Evolutionary conservation across 1,140 invertebrate genomes (phyloP).

Genomic region (Saccostrea echinata): DNA sequence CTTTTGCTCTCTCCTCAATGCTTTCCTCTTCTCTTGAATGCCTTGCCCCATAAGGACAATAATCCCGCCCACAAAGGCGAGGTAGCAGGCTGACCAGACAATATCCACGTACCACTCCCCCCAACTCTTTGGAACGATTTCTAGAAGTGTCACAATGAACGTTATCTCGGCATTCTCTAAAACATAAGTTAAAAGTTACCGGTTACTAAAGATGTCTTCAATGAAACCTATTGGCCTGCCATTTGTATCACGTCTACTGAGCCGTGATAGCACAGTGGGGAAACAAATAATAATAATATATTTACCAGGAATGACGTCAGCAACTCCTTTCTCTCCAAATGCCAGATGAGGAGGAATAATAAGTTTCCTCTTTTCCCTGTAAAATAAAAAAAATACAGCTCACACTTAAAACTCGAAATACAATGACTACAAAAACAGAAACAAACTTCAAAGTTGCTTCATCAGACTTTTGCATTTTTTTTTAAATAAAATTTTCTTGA

Average conservation of each 20-base stretch:
- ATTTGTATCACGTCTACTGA: too few species aligned
- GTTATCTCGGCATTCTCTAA: conserved; percentile 30
- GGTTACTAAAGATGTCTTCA: background rate
- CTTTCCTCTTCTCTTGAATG: conserved; percentile 27
- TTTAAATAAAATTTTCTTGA: too few species aligned
- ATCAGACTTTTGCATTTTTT: background rate
- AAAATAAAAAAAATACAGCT: too few species aligned
- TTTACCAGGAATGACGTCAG: conserved; percentile 33
- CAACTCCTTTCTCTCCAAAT: conserved; percentile 12
- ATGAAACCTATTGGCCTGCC: background rate
- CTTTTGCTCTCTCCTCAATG: background rate
- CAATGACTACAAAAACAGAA: too few species aligned
- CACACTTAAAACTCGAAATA: too few species aligned
- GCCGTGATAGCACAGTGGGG: too few species aligned
- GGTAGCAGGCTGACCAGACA: conserved; percentile 26
- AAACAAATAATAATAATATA: background rate
- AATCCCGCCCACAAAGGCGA: conserved; percentile 20
- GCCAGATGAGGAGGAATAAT: conserved; percentile 40
- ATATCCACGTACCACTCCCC: conserved; percentile 47
- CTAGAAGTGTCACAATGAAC: background rate
- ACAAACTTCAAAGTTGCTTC: too few species aligned
- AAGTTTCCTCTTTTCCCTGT: conserved; percentile 38
- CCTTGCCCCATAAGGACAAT: background rate
- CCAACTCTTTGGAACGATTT: conserved; percentile 41
- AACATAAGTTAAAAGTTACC: background rate